These are phyloP conservation scores for Ophthalmolycus amberensis DNA, from an alignment of 2,113 vertebrate species.

Conservation along the genomic window DNA sequence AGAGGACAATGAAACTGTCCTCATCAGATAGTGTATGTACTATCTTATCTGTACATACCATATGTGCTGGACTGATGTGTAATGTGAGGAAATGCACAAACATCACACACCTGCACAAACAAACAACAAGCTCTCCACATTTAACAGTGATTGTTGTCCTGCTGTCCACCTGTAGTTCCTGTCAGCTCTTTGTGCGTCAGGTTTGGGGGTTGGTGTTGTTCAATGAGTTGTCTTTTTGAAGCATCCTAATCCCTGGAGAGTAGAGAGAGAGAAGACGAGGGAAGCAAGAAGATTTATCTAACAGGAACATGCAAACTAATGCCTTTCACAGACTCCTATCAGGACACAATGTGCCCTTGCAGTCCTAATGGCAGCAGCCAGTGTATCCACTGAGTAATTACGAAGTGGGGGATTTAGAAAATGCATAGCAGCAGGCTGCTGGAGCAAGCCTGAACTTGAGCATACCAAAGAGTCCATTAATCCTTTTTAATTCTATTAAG, in stretches of 20 bases:
- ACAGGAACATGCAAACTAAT: constrained; percentile 46
- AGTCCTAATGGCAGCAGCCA: constrained; percentile 49
- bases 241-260: constrained; percentile 41
- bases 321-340: constrained; percentile 53
- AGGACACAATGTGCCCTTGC: constrained; percentile 48
- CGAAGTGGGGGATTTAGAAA: constrained; percentile 61
- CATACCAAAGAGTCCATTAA: constrained; percentile 75
- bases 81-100: constrained; percentile 31
- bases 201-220: constrained; percentile 37
- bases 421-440: constrained; percentile 53
- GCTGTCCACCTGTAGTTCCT: constrained; percentile 8
- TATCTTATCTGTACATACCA: constrained; percentile 12
- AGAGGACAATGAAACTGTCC: constrained; percentile 42
- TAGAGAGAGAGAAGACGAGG: constrained; percentile 28
- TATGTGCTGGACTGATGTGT: constrained; percentile 28
- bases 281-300: constrained; percentile 34
- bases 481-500: constrained; percentile 78
- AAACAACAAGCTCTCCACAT: constrained; percentile 17
- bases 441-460: constrained; percentile 60
- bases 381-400: constrained; percentile 59
- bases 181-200: constrained; percentile 13
- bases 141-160: constrained; percentile 13
- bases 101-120: constrained; percentile 2
- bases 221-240: constrained; percentile 30
- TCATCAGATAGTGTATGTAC: constrained; percentile 53